These are phyloP conservation scores for Ligdia adustata DNA, from an alignment of 2,888 invertebrate species.

Conservation along the genomic window DNA sequence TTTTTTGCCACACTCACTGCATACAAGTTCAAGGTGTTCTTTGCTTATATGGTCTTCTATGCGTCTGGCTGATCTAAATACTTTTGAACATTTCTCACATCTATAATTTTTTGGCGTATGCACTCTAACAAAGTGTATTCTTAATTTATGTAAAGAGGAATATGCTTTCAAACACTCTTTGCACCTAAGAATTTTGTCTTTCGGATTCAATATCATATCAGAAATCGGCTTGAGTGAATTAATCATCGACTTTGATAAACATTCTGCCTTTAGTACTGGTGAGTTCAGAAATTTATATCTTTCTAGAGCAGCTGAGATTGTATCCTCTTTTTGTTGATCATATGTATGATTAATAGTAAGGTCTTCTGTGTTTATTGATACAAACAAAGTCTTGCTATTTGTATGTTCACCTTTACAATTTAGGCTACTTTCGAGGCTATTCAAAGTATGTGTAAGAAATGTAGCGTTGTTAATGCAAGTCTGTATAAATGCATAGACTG, in stretches of 20 bases:
- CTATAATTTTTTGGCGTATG: conserved; percentile 59
- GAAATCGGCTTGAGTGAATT: too few relatives aligned
- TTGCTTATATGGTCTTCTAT: conserved; percentile 52
- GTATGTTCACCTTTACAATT: conserved; percentile 37
- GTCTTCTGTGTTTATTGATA: conserved; percentile 50
- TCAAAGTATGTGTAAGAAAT: conserved; percentile 46
- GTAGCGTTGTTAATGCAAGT: conserved; percentile 46
- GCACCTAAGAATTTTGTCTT: conserved; percentile 48
- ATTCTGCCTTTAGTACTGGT: too few relatives aligned
- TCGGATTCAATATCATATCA: conserved; percentile 54
- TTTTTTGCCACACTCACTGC: conserved; percentile 63
- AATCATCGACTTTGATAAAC: too few relatives aligned
- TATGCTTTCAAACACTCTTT: conserved; percentile 56
- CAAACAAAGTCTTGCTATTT: conserved; percentile 50
- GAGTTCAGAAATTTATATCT: conserved; percentile 38
- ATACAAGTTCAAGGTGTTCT: conserved; percentile 54
- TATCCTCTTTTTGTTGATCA: conserved; percentile 41
- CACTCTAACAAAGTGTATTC: conserved; percentile 57
- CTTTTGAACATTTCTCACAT: conserved; percentile 54
- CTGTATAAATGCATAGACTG: conserved; percentile 55
- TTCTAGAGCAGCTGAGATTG: conserved; percentile 42
- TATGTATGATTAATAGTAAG: conserved; percentile 52
- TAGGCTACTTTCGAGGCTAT: conserved; percentile 45
- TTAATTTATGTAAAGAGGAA: conserved; percentile 47
- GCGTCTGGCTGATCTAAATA: conserved; percentile 49